Conservation (phyloP, 2,113 vertebrate genomes). For the Pica pica region DNA sequence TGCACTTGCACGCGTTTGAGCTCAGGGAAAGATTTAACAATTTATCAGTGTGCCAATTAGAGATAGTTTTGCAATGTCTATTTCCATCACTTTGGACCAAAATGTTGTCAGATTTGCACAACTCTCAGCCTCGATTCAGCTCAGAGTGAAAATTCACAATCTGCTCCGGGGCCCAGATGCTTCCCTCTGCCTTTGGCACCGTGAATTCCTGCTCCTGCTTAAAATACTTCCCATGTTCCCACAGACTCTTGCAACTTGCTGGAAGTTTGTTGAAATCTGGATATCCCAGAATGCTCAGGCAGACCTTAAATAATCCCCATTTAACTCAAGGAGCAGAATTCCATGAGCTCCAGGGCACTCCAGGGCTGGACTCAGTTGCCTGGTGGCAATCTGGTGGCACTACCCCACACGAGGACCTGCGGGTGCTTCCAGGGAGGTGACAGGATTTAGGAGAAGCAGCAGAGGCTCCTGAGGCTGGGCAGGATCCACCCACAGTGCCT, state of each 20-base stretch:
- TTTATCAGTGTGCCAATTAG: neutral
- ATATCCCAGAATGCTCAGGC: neutral
- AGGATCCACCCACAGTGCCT: neutral
- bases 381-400: neutral
- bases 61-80: neutral
- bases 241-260: neutral
- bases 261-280: neutral
- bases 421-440: neutral
- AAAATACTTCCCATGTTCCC: conserved; percentile 8
- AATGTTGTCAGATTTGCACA: neutral
- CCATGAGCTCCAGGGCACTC: neutral
- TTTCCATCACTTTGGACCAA: neutral
- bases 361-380: neutral
- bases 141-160: neutral
- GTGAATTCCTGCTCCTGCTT: neutral
- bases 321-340: neutral
- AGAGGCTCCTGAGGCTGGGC: neutral
- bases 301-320: neutral
- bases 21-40: neutral
- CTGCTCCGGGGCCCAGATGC: neutral
- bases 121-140: neutral
- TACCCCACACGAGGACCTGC: neutral
- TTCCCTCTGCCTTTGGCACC: conserved; percentile 4
- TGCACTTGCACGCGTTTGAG: neutral
- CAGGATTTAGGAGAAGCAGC: neutral